These are phyloP conservation scores for Microtus oregoni DNA, from an alignment of 2,113 vertebrate species.

Conservation along the genomic window DNA sequence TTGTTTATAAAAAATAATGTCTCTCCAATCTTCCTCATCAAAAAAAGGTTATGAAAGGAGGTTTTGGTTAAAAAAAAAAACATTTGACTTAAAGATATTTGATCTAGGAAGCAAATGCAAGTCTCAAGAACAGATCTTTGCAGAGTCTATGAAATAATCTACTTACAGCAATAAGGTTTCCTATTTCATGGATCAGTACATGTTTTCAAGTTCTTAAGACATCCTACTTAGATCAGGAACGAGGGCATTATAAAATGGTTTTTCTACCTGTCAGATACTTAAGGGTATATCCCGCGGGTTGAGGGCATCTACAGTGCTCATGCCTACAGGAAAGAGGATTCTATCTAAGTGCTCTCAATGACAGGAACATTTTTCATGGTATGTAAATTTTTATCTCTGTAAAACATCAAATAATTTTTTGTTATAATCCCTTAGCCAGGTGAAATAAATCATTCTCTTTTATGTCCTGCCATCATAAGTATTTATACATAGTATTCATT, in stretches of 20 bases:
- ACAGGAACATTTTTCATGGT: slow-evolving; percentile 72
- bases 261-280: slow-evolving; percentile 51
- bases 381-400: slow-evolving; percentile 71
- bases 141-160: slow-evolving; percentile 58
- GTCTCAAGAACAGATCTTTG: slow-evolving; percentile 37
- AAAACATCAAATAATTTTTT: slow-evolving; percentile 43
- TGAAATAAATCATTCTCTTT: slow-evolving; percentile 45
- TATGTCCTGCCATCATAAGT: background rate
- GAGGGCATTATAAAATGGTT: slow-evolving; percentile 51
- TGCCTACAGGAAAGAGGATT: slow-evolving; percentile 58
- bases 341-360: slow-evolving; percentile 67
- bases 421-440: slow-evolving; percentile 24
- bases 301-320: slow-evolving; percentile 43
- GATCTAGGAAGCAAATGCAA: background rate
- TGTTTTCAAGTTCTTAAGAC: slow-evolving; percentile 73
- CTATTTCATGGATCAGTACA: slow-evolving; percentile 74
- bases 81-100: slow-evolving; percentile 1
- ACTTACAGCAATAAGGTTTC: slow-evolving; percentile 64
- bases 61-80: background rate
- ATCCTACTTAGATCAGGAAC: slow-evolving; percentile 49
- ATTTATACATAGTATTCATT: slow-evolving; percentile 51
- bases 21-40: background rate
- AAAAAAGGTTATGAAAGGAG: background rate
- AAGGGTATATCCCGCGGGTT: slow-evolving; percentile 60
- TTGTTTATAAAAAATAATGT: background rate